Conservation (phyloP, 2,113 vertebrate genomes). For the Cebidichthys violaceus region DNA sequence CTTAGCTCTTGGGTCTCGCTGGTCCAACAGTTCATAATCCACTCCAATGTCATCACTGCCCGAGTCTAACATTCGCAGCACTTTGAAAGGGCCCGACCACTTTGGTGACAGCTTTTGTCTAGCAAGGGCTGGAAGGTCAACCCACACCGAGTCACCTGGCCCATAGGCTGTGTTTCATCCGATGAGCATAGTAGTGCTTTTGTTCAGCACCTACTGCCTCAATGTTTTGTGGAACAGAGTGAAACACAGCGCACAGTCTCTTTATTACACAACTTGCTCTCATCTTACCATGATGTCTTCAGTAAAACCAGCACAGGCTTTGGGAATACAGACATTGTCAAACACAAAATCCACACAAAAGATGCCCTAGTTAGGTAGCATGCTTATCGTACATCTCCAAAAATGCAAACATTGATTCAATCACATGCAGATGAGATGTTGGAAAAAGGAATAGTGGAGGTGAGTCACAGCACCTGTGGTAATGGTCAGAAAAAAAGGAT, state of each 20-base stretch:
- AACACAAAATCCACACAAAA: neutral
- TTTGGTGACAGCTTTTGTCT: conserved; percentile 17
- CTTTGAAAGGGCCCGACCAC: conserved; percentile 2
- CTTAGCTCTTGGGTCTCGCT: too few species aligned
- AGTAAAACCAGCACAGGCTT: conserved; percentile 27
- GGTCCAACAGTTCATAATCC: too few species aligned
- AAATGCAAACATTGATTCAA: conserved; percentile 43
- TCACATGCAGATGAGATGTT: conserved; percentile 15
- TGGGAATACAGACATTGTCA: neutral
- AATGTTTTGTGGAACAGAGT: conserved; percentile 22
- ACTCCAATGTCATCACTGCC: neutral
- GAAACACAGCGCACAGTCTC: neutral
- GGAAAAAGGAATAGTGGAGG: conserved; percentile 37
- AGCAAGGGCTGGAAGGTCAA: conserved; percentile 8
- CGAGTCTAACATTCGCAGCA: neutral
- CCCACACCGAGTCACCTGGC: neutral
- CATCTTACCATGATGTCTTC: conserved; percentile 23
- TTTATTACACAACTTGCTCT: conserved; percentile 15
- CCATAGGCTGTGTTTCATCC: conserved; percentile 6
- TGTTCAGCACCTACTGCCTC: neutral
- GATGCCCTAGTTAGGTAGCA: conserved; percentile 16
- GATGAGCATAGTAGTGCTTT: conserved; percentile 9
- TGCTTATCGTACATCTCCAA: conserved; percentile 20
- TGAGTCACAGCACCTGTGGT: conserved; percentile 33
- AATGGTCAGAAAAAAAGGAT: conserved; percentile 41